A percentile compares a stretch with the other conserved stretches of the same genome.
These are phyloP conservation scores for Bufotes viridis DNA, from an alignment of 2,797 vertebrate species.

Conservation along the genomic window DNA sequence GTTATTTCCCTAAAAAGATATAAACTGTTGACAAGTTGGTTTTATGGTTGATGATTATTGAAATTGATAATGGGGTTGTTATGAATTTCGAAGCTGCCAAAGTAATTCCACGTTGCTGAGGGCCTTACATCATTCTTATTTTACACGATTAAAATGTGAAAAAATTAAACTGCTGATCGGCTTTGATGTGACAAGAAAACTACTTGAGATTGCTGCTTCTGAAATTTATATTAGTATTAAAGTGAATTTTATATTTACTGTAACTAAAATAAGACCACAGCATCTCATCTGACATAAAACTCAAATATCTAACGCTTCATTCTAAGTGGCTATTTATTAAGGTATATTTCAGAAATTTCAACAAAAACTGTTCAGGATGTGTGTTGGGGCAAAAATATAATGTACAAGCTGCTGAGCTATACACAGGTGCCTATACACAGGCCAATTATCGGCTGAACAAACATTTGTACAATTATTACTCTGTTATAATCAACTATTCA, in stretches of 20 bases:
- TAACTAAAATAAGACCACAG: constrained; percentile 25
- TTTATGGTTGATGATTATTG: constrained; percentile 54
- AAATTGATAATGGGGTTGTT: constrained; percentile 53
- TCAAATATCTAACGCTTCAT: not conserved
- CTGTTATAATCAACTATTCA: too few species aligned
- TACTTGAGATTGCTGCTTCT: constrained; percentile 18
- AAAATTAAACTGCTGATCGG: constrained; percentile 31
- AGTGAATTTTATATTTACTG: constrained; percentile 36
- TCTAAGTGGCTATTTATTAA: not conserved
- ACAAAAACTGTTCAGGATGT: not conserved
- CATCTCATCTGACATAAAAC: not conserved
- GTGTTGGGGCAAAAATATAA: not conserved
- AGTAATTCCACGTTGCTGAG: constrained; percentile 49
- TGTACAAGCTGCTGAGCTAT: not conserved
- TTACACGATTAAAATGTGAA: constrained; percentile 52
- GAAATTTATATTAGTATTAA: constrained; percentile 38
- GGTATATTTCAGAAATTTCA: not conserved
- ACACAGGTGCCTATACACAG: too few species aligned
- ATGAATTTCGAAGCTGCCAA: constrained; percentile 48
- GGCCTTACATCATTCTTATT: constrained; percentile 48
- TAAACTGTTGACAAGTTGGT: constrained; percentile 56
- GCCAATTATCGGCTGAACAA: too few species aligned
- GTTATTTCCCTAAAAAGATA: constrained; percentile 53
- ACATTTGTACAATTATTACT: too few species aligned
- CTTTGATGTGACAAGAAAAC: constrained; percentile 43